Percentiles rank a stretch among this genome's conserved stretches.
These are phyloP conservation scores for Ctenochaetus hawaiiensis DNA, from an alignment of 2,797 vertebrate genomes.

Conservation along the genomic window DNA sequence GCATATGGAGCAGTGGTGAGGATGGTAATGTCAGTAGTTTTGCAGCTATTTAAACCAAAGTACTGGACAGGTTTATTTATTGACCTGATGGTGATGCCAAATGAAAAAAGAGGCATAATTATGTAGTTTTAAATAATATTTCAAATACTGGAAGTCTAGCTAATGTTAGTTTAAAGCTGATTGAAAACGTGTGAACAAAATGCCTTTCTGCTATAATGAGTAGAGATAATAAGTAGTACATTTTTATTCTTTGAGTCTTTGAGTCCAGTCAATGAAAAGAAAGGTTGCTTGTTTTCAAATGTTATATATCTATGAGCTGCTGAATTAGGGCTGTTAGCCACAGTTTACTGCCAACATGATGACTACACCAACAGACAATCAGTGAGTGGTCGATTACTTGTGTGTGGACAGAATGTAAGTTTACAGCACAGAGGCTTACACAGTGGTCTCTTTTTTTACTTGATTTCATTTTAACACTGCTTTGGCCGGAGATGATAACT, in stretches of 20 bases:
- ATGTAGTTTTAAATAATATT: no score
- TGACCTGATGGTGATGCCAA: neutral
- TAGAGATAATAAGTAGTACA: neutral
- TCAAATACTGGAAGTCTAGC: no score
- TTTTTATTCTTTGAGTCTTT: neutral
- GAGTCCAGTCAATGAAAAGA: neutral
- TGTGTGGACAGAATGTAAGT: neutral
- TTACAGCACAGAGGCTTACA: neutral
- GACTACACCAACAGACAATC: neutral
- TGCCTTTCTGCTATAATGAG: neutral
- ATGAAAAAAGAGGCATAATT: neutral
- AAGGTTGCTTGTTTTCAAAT: neutral
- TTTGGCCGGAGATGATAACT: conserved; percentile 3
- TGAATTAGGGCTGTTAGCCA: neutral
- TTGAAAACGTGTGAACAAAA: neutral
- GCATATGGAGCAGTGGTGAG: no score
- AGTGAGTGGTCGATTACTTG: neutral
- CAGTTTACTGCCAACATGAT: neutral
- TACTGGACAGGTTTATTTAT: no score
- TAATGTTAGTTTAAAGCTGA: neutral
- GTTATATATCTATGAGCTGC: neutral
- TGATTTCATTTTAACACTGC: neutral
- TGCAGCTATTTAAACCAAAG: no score
- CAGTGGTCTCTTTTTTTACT: neutral
- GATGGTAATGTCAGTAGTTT: no score